These are phyloP conservation scores for Alauda arvensis DNA, from an alignment of 2,797 vertebrate species.

Conservation along the genomic window DNA sequence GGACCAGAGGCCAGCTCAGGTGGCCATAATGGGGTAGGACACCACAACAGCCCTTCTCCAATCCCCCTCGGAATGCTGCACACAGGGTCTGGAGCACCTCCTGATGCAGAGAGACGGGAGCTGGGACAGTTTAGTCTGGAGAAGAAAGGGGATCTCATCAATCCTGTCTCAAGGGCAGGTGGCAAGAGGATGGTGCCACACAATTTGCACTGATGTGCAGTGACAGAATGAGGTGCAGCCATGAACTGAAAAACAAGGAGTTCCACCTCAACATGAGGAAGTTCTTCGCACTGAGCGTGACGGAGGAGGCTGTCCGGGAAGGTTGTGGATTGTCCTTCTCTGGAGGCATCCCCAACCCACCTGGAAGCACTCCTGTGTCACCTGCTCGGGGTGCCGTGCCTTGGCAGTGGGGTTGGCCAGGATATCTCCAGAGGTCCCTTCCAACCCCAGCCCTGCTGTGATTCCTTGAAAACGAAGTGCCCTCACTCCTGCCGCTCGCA, in stretches of 20 bases:
- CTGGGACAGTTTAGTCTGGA: neutral
- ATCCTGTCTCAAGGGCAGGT: neutral
- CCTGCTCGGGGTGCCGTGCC: neutral
- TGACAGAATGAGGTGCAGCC: neutral
- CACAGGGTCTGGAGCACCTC: neutral
- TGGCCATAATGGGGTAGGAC: neutral
- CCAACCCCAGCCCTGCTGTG: neutral
- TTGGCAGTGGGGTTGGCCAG: neutral
- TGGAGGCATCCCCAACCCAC: neutral
- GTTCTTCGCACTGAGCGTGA: neutral
- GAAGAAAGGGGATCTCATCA: neutral
- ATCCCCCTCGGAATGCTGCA: constrained; percentile 11
- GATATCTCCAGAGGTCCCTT: neutral
- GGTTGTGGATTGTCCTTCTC: neutral
- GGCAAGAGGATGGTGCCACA: neutral
- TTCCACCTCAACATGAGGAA: neutral
- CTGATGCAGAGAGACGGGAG: neutral
- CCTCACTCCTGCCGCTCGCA: neutral
- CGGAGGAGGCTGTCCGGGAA: neutral
- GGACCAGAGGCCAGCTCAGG: neutral
- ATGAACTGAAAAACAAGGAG: neutral
- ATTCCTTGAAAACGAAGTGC: no score
- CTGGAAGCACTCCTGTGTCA: neutral
- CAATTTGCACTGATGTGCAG: rapidly evolving
- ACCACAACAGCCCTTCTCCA: neutral